These are phyloP conservation scores for Microtus pennsylvanicus DNA, from an alignment of 2,113 vertebrate genomes.

Conservation along the genomic window DNA sequence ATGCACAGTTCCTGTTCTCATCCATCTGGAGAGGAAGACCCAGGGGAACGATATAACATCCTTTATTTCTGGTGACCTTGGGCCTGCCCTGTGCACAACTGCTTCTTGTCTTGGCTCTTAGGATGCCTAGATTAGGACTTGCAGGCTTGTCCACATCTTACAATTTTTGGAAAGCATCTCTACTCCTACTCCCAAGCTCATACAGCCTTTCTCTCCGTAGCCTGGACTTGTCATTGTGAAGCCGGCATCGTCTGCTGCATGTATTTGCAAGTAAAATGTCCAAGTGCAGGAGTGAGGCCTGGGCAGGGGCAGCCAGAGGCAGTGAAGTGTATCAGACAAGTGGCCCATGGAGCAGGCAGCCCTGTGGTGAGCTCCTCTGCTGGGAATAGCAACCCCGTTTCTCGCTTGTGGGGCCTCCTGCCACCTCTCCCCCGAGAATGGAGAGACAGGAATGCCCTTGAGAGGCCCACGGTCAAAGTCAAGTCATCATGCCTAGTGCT, in stretches of 20 bases:
- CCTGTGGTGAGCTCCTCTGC: neutral
- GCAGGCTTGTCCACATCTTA: neutral
- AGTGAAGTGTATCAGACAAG: conserved; percentile 44
- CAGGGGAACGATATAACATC: neutral
- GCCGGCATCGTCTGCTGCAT: conserved; percentile 26
- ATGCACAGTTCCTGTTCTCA: neutral
- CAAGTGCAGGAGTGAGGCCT: neutral
- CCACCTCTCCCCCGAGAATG: neutral
- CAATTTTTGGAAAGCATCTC: neutral
- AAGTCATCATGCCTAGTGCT: neutral
- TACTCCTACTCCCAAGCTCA: neutral
- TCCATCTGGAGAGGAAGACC: neutral
- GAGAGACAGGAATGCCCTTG: neutral
- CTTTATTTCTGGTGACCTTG: neutral
- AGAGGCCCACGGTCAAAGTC: neutral
- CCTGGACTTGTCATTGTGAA: conserved; percentile 58
- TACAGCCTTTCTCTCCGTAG: neutral
- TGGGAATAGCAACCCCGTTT: neutral
- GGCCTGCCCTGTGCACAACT: neutral
- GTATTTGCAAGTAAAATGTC: conserved; percentile 77
- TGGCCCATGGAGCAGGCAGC: neutral
- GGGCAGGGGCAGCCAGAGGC: conserved; percentile 8
- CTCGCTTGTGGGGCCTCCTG: neutral
- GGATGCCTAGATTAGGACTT: neutral
- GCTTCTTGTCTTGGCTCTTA: neutral